phyloP scores from a whole-genome alignment of 1,140 invertebrate genomes.

The Oryctes rhinoceros region DNA sequence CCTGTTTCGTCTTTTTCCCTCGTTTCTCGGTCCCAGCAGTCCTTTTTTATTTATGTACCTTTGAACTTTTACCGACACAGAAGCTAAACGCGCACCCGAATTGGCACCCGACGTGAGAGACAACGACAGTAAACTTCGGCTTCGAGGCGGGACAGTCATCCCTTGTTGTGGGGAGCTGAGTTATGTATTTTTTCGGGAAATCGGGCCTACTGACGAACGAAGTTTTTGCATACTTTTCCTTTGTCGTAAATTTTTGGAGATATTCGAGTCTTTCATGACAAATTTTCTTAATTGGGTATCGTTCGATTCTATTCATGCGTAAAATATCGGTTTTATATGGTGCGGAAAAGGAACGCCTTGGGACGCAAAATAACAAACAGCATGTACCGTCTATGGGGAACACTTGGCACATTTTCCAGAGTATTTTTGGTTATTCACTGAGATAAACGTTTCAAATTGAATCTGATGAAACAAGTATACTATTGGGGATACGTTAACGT shows the following conservation, averaged over 20 bases:
- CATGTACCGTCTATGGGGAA: too few relatives aligned
- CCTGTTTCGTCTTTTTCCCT: slow-evolving; percentile 1
- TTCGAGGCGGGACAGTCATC: neutral
- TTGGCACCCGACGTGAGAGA: slow-evolving; percentile 16
- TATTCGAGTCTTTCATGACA: neutral
- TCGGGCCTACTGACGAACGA: neutral
- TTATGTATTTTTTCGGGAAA: slow-evolving; percentile 16
- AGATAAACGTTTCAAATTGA: too few relatives aligned
- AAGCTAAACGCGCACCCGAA: neutral
- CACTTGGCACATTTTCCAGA: too few relatives aligned
- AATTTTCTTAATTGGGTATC: neutral
- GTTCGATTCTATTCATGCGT: neutral
- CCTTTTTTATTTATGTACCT: slow-evolving; percentile 12
- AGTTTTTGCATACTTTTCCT: slow-evolving; percentile 20
- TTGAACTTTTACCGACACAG: slow-evolving; percentile 12
- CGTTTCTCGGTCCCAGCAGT: neutral
- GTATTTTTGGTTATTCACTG: too few relatives aligned
- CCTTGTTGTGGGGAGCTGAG: neutral
- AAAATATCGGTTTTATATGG: neutral
- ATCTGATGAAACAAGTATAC: too few relatives aligned
- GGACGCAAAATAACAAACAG: too few relatives aligned
- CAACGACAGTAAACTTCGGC: slow-evolving; percentile 2
- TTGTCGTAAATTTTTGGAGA: neutral
- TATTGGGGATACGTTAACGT: too few relatives aligned
- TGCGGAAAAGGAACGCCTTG: too few relatives aligned